phyloP scores from a whole-genome alignment of 2,888 invertebrate species.

The Dryocosmus kuriphilus region DNA sequence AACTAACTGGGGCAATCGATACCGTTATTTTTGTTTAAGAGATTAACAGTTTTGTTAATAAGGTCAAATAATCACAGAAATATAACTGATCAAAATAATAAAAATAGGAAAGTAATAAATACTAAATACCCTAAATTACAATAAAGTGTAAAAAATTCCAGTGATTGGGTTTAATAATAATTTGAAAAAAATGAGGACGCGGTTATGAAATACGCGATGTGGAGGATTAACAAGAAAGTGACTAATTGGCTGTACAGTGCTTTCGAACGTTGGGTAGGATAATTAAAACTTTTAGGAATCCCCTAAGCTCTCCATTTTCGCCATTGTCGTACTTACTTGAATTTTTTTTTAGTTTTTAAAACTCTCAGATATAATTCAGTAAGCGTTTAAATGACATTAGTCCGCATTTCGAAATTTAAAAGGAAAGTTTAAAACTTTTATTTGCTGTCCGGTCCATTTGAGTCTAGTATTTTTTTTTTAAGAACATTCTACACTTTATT shows the following conservation, averaged over 20 bases:
- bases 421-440: background rate
- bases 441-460: too few relatives aligned
- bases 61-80: too few relatives aligned
- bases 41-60: too few relatives aligned
- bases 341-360: background rate
- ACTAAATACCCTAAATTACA: background rate
- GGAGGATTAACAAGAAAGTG: constrained; percentile 31
- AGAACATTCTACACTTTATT: too few relatives aligned
- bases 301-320: constrained; percentile 49
- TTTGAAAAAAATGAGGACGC: background rate
- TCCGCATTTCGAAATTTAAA: background rate
- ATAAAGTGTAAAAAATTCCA: background rate
- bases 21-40: too few relatives aligned
- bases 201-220: constrained; percentile 3
- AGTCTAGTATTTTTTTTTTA: too few relatives aligned
- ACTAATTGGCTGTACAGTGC: constrained; percentile 42
- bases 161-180: background rate
- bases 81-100: too few relatives aligned
- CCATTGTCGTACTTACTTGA: background rate
- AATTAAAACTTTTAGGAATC: constrained; percentile 68
- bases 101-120: too few relatives aligned
- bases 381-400: background rate
- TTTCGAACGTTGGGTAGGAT: constrained; percentile 55
- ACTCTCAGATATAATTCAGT: background rate
- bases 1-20: too few relatives aligned